These are phyloP conservation scores for Melanostoma mellinum DNA, from an alignment of 2,888 invertebrate species.

Conservation along the genomic window DNA sequence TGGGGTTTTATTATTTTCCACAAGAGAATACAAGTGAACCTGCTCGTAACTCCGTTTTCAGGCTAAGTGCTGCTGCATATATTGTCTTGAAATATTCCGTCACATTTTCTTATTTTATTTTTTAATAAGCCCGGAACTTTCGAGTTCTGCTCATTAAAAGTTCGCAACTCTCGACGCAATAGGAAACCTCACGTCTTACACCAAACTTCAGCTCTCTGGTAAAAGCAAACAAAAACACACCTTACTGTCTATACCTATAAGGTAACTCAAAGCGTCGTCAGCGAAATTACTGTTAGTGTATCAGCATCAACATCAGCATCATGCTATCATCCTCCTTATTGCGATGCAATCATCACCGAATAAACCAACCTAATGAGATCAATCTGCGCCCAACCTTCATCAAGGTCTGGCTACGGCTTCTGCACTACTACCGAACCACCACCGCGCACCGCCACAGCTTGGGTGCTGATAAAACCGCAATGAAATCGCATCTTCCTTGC, in stretches of 20 bases:
- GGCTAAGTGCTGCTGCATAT: too few species aligned
- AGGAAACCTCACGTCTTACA: too few species aligned
- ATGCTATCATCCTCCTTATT: slow-evolving; percentile 38
- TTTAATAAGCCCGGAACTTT: too few species aligned
- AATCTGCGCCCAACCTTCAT: slow-evolving; percentile 56
- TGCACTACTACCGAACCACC: background rate
- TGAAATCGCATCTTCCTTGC: slow-evolving; percentile 1
- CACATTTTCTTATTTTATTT: too few species aligned
- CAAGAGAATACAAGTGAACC: too few species aligned
- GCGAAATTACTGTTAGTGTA: slow-evolving; percentile 21
- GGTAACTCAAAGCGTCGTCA: slow-evolving; percentile 29
- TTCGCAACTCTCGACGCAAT: too few species aligned
- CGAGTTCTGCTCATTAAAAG: too few species aligned
- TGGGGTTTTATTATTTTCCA: too few species aligned
- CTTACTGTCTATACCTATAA: background rate
- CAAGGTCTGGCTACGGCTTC: slow-evolving; percentile 47
- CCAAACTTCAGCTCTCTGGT: too few species aligned
- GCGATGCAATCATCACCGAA: slow-evolving; percentile 54
- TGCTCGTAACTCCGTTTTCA: too few species aligned
- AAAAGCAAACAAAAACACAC: slow-evolving; percentile 4
- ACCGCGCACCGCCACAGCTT: background rate
- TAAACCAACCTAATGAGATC: slow-evolving; percentile 64
- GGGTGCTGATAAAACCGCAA: slow-evolving; percentile 15
- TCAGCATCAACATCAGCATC: slow-evolving; percentile 18
- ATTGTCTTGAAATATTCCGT: too few species aligned